A percentile compares a stretch with the other conserved stretches of the same genome.
Conservation (phyloP, 2,797 vertebrate species). For the Schizothorax lantsangensis region DNA sequence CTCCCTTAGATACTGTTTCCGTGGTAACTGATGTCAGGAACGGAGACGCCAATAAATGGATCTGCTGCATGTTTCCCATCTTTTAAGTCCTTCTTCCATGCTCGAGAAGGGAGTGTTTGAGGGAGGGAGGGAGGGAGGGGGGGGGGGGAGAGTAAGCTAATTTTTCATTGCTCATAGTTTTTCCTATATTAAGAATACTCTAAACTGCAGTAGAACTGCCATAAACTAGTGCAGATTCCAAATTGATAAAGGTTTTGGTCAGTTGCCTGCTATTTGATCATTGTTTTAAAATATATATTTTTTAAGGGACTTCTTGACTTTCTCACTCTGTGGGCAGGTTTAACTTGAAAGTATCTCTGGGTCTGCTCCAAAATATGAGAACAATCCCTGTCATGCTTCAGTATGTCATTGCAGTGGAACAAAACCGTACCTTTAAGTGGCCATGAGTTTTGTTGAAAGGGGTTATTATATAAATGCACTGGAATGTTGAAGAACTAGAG, state of each 20-base stretch:
- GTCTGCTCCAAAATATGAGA: neutral
- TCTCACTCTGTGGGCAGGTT: neutral
- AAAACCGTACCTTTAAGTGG: neutral
- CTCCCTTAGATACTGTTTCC: conserved; percentile 79
- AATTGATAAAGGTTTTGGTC: neutral
- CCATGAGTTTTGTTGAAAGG: neutral
- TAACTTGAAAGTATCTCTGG: conserved; percentile 4
- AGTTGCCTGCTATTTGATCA: neutral
- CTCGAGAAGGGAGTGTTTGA: conserved; percentile 31
- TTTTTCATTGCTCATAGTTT: neutral
- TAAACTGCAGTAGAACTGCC: neutral
- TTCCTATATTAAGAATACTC: neutral
- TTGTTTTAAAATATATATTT: neutral
- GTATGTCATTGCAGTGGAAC: neutral
- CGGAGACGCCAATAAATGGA: conserved; percentile 67
- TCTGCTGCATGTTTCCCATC: conserved; percentile 65
- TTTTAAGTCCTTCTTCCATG: conserved; percentile 60
- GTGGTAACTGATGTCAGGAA: conserved; percentile 74
- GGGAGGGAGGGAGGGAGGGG: neutral
- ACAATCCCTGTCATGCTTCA: conserved; percentile 2
- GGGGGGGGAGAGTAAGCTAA: neutral
- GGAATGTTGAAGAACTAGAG: neutral
- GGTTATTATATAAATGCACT: neutral
- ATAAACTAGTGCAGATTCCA: neutral
- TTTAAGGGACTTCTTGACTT: neutral